Base-by-base conservation (phyloP, 2,888 invertebrate genomes). In the Theretra japonica region DNA sequence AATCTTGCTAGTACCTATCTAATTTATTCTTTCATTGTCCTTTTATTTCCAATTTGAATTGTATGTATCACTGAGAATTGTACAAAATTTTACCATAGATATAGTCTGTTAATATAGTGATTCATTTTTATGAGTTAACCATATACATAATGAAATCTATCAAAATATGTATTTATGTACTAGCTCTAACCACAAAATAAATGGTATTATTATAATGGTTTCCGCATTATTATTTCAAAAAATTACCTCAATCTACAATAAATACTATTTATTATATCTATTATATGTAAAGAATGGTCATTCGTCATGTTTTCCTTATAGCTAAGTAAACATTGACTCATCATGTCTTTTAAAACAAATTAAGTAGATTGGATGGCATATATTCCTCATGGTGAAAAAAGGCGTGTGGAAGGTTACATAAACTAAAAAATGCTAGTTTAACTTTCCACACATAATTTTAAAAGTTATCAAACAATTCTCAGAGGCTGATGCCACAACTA, bases 131-230 rank as follows among this genome's bases (percentile, higher is more conserved):
- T 86, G 86, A 89, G 89, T 90, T 93, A 92, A 94, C 91, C 90
- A 89, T 91, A 79, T 80, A 83, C 83, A 86, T 85, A 88, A 83
- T 89, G 87, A 90, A 91, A 83, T 80, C 81, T 86, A 83, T 86
- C 86, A 84, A 88, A 82, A 82, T 87, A 87, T 90, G 84, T 89
- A 91, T 92, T 90, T 92, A 91, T 92, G 88, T 90, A 89, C 86
- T 89, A 90, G 89, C 84, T 86, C 88, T 93, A 93, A 93, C 93
- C 85, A 90, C 89, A 80, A 90, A 91, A 92, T 93, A 93, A 93
- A 92, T 89, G 88, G 89, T 90, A 90, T 90, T 87, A 91, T 86
- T 84, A 86, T 88, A 87, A 83, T 69, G 69, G 69, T 25, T 19
- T 23, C 33, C 53, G 68, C 8, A 60, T 73, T 68, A 74, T 76